A percentile compares a stretch with the other conserved stretches of the same genome.
Evolutionary conservation across 2,797 vertebrate species (phyloP).

Genomic region (Vireo griseus): DNA sequence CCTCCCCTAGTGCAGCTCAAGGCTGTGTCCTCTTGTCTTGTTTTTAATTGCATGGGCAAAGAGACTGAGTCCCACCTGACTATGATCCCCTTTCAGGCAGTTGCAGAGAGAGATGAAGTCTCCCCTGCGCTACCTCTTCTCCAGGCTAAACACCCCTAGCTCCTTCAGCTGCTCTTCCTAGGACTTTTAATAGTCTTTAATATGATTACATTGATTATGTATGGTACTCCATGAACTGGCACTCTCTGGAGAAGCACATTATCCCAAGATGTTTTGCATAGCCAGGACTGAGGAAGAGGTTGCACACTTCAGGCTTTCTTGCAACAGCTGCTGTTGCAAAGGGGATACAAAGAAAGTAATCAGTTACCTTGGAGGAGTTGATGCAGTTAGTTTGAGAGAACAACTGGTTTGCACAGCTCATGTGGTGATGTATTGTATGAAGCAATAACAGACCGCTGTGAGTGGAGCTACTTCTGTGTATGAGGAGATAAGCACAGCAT

Average conservation of each 20-base stretch:
- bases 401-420: conserved; percentile 16
- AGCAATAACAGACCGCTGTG: conserved; percentile 24
- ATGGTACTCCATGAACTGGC: not conserved
- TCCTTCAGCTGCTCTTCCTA: not conserved
- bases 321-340: conserved; percentile 61
- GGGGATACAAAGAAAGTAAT: conserved; percentile 4
- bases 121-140: not conserved
- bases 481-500: conserved; percentile 2
- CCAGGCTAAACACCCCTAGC: not conserved
- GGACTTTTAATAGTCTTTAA: not conserved
- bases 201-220: not conserved
- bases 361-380: conserved; percentile 41
- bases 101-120: not conserved
- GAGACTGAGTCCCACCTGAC: rapidly evolving
- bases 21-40: not conserved
- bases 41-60: not conserved
- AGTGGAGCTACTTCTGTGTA: conserved; percentile 45
- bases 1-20: not conserved
- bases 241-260: conserved; percentile 10
- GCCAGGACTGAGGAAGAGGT: not conserved
- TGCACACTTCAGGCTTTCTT: conserved; percentile 15
- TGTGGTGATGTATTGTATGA: conserved; percentile 16
- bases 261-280: conserved; percentile 14
- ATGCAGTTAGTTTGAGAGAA: conserved; percentile 53
- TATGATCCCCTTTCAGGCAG: too few relatives aligned